phyloP scores from a whole-genome alignment of 1,140 invertebrate genomes.

The Papilio helenus region DNA sequence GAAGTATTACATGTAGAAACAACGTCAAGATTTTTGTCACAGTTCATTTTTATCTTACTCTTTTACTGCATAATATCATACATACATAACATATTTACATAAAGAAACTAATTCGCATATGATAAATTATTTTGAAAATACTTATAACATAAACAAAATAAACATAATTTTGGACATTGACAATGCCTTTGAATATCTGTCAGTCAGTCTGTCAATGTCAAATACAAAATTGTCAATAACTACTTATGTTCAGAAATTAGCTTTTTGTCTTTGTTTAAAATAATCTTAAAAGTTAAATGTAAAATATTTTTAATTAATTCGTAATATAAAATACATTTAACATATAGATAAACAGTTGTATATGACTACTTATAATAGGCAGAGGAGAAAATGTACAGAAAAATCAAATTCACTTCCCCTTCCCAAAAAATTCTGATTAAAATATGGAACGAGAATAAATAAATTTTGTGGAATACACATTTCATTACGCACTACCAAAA shows the following conservation, averaged over 20 bases:
- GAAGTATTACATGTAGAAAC: constrained; percentile 46
- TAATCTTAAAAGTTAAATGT: no score
- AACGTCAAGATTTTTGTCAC: constrained; percentile 40
- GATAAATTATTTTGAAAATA: neutral
- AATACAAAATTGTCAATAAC: neutral
- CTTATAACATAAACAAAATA: neutral
- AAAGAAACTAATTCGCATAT: neutral
- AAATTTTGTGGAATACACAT: no score
- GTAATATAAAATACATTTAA: no score
- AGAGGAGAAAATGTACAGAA: no score
- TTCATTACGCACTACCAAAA: no score
- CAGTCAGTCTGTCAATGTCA: neutral
- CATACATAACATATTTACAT: neutral
- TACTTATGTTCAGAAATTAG: neutral
- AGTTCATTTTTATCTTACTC: constrained; percentile 49
- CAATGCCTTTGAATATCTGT: no score
- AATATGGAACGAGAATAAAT: no score
- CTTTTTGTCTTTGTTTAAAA: neutral
- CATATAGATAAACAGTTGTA: no score
- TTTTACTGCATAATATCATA: neutral
- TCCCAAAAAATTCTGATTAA: no score
- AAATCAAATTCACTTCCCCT: no score
- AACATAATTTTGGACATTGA: neutral
- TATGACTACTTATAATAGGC: no score
- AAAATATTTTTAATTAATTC: no score